Conservation (phyloP, 2,797 vertebrate genomes). For the Alfaro cultratus region DNA sequence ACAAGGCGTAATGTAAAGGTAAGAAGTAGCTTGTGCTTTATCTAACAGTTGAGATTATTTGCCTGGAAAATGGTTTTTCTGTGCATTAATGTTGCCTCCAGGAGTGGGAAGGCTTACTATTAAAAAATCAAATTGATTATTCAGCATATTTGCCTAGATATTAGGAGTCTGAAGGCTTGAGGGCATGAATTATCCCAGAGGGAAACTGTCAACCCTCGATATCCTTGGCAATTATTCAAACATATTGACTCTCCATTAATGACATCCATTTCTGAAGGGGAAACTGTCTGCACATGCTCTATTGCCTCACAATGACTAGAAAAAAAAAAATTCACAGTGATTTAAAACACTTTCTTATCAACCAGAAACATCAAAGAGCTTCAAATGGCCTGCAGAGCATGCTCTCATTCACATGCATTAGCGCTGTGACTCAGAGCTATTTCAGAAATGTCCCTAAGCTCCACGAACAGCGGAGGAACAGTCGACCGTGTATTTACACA, state of each 20-base stretch:
- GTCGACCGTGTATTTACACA: background rate
- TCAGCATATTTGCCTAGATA: conserved; percentile 59
- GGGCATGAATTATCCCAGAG: conserved; percentile 34
- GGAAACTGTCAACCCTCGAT: conserved; percentile 46
- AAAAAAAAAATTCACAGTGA: conserved; percentile 6
- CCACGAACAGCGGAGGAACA: background rate
- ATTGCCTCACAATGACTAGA: background rate
- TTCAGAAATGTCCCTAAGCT: background rate
- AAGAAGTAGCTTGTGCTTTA: conserved; percentile 18
- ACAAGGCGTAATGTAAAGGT: conserved; percentile 11
- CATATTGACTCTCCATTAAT: conserved; percentile 19
- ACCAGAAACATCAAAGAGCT: conserved; percentile 1
- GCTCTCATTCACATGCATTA: conserved; percentile 20
- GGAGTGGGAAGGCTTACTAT: conserved; percentile 27
- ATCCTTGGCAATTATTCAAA: conserved; percentile 59
- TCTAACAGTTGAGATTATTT: conserved; percentile 42
- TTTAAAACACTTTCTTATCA: conserved; percentile 2
- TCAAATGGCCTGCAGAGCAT: conserved; percentile 8
- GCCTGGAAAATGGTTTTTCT: conserved; percentile 29
- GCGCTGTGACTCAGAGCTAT: conserved; percentile 38
- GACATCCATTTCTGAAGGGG: conserved; percentile 25
- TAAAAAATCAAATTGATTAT: conserved; percentile 45
- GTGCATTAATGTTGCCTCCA: conserved; percentile 30
- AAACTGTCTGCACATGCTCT: conserved; percentile 38
- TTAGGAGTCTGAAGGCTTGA: conserved; percentile 10